These are phyloP conservation scores for Nomia melanderi DNA, from an alignment of 1,140 invertebrate species.

Conservation along the genomic window DNA sequence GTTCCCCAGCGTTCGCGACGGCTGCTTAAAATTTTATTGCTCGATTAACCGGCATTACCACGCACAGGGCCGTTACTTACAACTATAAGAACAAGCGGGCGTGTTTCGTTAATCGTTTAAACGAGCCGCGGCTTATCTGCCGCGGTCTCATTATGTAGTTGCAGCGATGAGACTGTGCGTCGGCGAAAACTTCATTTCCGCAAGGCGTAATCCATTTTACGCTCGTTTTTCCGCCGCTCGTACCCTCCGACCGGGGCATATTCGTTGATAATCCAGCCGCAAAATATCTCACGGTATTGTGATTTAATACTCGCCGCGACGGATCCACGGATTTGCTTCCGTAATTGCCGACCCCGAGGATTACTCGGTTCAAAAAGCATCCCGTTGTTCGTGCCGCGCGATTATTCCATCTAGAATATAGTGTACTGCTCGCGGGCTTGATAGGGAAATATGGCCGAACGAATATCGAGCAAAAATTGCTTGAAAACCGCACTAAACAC, in stretches of 20 bases:
- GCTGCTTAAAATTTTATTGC: too few species aligned
- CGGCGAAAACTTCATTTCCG: constrained; percentile 13
- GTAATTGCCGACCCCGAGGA: constrained; percentile 37
- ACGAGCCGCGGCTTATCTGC: constrained; percentile 16
- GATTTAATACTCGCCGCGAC: constrained; percentile 53
- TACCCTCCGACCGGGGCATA: not conserved
- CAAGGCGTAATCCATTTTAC: constrained; percentile 30
- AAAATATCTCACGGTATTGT: constrained; percentile 26
- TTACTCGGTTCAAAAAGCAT: constrained; percentile 42
- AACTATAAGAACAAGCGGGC: not conserved
- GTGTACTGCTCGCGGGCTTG: not conserved
- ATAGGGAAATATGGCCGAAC: not conserved
- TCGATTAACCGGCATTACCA: not conserved
- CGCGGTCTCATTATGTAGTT: not conserved
- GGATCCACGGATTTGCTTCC: constrained; percentile 22
- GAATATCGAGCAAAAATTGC: not conserved
- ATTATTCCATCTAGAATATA: not conserved
- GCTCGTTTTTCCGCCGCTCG: constrained; percentile 39
- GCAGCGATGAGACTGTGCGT: not conserved
- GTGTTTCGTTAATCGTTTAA: constrained; percentile 25
- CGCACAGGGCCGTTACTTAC: not conserved
- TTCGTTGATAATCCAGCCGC: constrained; percentile 46
- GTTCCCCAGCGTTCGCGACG: too few species aligned
- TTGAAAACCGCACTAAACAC: not conserved
- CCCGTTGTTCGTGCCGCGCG: not conserved